Evolutionary conservation across 2,113 vertebrate genomes (phyloP).

Genomic region (Hydrochoerus hydrochaeris): DNA sequence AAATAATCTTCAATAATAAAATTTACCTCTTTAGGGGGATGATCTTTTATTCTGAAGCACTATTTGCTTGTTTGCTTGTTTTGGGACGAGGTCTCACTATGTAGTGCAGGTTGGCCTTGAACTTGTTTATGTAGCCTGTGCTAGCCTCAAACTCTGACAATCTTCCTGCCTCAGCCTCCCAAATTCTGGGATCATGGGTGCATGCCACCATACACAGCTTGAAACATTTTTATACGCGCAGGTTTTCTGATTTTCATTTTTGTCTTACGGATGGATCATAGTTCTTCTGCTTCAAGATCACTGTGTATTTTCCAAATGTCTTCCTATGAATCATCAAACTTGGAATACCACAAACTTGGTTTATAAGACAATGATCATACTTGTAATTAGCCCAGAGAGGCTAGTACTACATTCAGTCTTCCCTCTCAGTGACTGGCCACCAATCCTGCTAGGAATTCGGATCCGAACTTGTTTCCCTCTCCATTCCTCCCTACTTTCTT

Average conservation of each 20-base stretch:
- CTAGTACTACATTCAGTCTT: neutral
- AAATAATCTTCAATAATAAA: neutral
- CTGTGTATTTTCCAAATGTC: slow-evolving; percentile 30
- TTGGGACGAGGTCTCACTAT: neutral
- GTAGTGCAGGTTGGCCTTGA: neutral
- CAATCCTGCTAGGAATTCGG: neutral
- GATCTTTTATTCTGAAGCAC: neutral
- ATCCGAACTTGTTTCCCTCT: neutral
- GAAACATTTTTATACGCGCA: slow-evolving; percentile 13
- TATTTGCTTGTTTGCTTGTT: neutral
- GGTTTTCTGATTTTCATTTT: slow-evolving; percentile 34
- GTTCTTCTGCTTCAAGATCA: neutral
- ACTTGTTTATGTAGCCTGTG: neutral
- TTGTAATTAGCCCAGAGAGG: slow-evolving; percentile 28
- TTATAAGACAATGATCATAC: slow-evolving; percentile 36
- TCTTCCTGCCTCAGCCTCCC: neutral
- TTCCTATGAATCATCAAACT: slow-evolving; percentile 52
- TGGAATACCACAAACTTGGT: slow-evolving; percentile 49
- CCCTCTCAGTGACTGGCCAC: neutral
- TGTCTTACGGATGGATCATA: slow-evolving; percentile 17
- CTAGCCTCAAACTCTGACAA: neutral
- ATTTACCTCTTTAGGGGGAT: neutral
- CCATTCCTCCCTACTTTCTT: neutral
- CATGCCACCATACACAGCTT: neutral
- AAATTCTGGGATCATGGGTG: neutral